Percentiles rank a stretch among this genome's conserved stretches.
Conservation (phyloP, 1,140 invertebrate genomes). For the Phthorimaea operculella region DNA sequence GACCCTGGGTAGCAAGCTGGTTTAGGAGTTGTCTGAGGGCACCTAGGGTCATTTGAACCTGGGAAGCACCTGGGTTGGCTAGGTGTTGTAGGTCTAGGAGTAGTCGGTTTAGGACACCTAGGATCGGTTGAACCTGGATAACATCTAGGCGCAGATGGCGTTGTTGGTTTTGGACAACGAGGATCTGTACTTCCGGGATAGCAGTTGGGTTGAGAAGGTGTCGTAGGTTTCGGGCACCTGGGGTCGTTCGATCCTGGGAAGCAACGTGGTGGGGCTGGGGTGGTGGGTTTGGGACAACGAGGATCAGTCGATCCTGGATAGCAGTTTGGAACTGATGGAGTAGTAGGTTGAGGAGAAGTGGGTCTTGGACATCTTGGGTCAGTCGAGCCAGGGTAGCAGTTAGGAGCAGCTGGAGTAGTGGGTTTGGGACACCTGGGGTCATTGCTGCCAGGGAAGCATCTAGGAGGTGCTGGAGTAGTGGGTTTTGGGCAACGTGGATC, state of each 20-base stretch:
- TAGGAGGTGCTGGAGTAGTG: constrained; percentile 21
- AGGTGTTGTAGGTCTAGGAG: constrained; percentile 22
- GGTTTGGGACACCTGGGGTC: constrained; percentile 61
- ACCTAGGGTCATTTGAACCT: constrained; percentile 56
- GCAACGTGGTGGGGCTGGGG: constrained; percentile 60
- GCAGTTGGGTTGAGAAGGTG: constrained; percentile 19
- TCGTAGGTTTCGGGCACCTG: constrained; percentile 65
- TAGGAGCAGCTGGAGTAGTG: constrained; percentile 8
- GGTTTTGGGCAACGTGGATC: constrained; percentile 54
- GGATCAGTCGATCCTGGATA: constrained; percentile 40
- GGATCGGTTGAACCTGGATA: constrained; percentile 50
- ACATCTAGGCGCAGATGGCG: constrained; percentile 16
- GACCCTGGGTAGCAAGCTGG: constrained; percentile 50
- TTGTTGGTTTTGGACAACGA: constrained; percentile 28
- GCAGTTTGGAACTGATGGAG: constrained; percentile 19
- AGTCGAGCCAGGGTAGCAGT: constrained; percentile 36
- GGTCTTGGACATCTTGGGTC: constrained; percentile 39
- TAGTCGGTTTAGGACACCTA: constrained; percentile 15
- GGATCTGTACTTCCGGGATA: constrained; percentile 46
- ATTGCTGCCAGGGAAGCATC: constrained; percentile 39
- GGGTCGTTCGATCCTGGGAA: constrained; percentile 71
- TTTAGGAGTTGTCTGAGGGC: constrained; percentile 30
- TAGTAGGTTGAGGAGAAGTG: background rate
- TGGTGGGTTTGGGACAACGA: constrained; percentile 32
- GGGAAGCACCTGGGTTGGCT: constrained; percentile 42